Evolutionary conservation across 2,113 vertebrate species (phyloP).

Genomic region (Lota lota): DNA sequence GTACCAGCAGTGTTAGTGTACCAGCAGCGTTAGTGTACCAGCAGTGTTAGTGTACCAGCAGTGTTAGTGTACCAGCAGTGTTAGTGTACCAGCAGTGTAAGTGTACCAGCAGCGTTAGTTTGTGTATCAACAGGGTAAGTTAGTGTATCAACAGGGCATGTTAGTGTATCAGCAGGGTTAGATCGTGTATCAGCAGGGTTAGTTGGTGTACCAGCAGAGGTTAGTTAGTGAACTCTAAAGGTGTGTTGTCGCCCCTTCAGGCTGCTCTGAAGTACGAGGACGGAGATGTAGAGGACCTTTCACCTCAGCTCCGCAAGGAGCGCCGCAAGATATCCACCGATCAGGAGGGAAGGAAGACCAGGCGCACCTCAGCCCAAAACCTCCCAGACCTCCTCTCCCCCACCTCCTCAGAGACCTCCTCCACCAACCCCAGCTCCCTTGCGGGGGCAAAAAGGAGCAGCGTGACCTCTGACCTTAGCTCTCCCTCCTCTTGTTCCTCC

Average conservation of each 20-base stretch:
- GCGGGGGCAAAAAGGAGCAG: constrained; percentile 35
- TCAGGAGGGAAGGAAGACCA: constrained; percentile 78
- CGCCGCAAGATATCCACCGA: constrained; percentile 76
- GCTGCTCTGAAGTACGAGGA: constrained; percentile 83
- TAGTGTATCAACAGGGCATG: too few species aligned
- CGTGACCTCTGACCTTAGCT: constrained; percentile 24
- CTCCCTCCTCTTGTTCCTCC: constrained; percentile 40
- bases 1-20: too few species aligned
- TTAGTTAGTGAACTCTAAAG: too few species aligned
- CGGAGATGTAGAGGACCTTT: constrained; percentile 70
- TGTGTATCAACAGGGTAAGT: too few species aligned
- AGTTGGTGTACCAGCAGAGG: too few species aligned
- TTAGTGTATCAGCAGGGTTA: too few species aligned
- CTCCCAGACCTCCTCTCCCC: constrained; percentile 40
- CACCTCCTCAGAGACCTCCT: constrained; percentile 47
- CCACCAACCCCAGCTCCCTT: neutral
- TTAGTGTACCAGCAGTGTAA: too few species aligned
- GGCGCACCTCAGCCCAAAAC: constrained; percentile 70
- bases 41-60: too few species aligned
- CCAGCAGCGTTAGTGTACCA: too few species aligned
- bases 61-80: too few species aligned
- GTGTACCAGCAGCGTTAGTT: too few species aligned
- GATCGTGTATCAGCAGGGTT: too few species aligned
- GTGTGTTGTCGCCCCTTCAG: constrained; percentile 51
- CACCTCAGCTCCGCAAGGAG: constrained; percentile 74